Evolutionary conservation across 2,113 vertebrate genomes (phyloP), one percentile per base, ranked within the genome.

Genomic region (Lethenteron camtschaticum): DNA sequence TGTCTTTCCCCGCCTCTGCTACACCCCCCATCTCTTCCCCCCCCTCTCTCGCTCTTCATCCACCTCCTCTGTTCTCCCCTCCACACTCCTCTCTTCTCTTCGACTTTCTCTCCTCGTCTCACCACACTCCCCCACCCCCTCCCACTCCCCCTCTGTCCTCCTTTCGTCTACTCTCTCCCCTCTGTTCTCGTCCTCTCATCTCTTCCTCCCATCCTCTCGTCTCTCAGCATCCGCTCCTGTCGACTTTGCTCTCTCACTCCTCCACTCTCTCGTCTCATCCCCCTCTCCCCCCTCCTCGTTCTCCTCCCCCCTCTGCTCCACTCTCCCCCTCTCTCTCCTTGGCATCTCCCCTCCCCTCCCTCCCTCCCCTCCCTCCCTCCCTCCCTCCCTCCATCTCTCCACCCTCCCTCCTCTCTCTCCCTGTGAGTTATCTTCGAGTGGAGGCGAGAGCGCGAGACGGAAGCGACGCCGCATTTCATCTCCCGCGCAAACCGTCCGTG

Each of bases 391-490:
- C 24, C 4, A 4, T 41, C 41, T 2, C 9, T 68, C 20, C 20
- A 18, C 16, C 9, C 63, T 66, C 41, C 41, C 41, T 41, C 41
- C 41, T 3, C 41, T 41, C 41, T 5, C 5, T 41, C 41, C 41
- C 41, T 12, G 24, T 68, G 16, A 4, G 16, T 68, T 11, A 16
- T 11, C 10, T 18, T 63, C 14, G 58, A 55, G 24, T 13, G 24
- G 18, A 55, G n/a, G n/a, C 14, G 56, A 24, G 16, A 16, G n/a
- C 9, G 56, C 57, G 57, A 58, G 16, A 56, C 56, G 6, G 68
- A 70, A 10, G 57, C 58, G 41, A 56, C 56, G 58, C 70, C 55
- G 55, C 70, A 63, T 41, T 70, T 70, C 70, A 55, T n/a, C 18
- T 63, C n/a, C 41, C 41, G 41, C 41, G 41, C 41, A 41, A 41